Base-by-base conservation (phyloP, 2,888 invertebrate genomes). In the Habroteleia sp. region DNA sequence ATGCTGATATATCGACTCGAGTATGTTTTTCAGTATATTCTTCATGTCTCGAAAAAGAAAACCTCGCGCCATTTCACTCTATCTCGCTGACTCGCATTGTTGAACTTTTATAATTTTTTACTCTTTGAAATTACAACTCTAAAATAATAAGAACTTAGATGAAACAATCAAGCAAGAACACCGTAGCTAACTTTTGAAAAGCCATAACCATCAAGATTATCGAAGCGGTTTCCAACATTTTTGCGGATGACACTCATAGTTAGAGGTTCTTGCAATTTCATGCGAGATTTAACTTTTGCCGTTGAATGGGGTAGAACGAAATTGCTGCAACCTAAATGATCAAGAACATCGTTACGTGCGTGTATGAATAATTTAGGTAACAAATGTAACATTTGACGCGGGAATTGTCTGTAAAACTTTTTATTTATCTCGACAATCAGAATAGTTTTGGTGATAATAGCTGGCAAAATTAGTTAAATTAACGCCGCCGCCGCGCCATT, bases 91-190 rank as follows among this genome's bases (percentile, higher is more conserved):
- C 4, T 4, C 80, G 80, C 76, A 81, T 66, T 82, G 84, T 84
- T 81, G 81, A 83, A 83, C 82, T 84, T 84, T 84, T 83, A 83
- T 83, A 83, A 83, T 81, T 83, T 84, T 84, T 84, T 84, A 84
- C 83, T 82, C 81, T 83, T 81, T 76, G 77, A 78, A 74, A 78
- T 76, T 81, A 82, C 77, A 76, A 66, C n/a, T n/a, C 65, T 74
- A 77, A 74, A 77, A 54, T 76, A 44, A 68, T n/a, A n/a, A n/a
- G n/a, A n/a, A n/a, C n/a, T 65, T 20, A 3, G 20, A 4, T 20
- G 4, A 20, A 20, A 20, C 20, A 4, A 20, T 2, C 20, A 20
- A 20, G 20, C 2, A 3, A 20, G 4, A 20, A 20, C 2, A 10
- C n/a, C 23, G 23, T 27, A 42, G 31, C 20, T 23, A 56, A 50